These are phyloP conservation scores for Helicorthomorpha holstii DNA, from an alignment of 1,140 invertebrate species.

Conservation along the genomic window DNA sequence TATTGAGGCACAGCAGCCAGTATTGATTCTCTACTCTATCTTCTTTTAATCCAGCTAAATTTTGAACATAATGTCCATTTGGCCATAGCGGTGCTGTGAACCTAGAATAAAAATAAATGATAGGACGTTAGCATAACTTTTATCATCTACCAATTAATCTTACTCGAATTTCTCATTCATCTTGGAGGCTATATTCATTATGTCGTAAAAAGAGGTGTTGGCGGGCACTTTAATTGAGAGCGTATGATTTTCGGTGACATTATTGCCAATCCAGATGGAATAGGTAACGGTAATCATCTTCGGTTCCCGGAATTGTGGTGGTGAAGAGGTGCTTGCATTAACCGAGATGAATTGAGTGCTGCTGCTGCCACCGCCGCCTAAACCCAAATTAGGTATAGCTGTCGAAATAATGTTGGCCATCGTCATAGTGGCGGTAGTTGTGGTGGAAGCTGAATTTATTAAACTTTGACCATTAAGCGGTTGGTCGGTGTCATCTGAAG, in stretches of 20 bases:
- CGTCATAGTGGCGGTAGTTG: no score
- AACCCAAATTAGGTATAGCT: no score
- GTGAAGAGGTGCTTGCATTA: background rate
- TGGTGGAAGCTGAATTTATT: no score
- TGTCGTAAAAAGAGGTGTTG: conserved; percentile 64
- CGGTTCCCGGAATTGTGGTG: background rate
- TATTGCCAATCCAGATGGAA: conserved; percentile 4
- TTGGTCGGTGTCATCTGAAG: background rate
- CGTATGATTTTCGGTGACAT: conserved; percentile 47
- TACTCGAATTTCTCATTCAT: conserved; percentile 33
- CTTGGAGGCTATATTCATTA: conserved; percentile 67
- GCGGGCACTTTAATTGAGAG: conserved; percentile 42
- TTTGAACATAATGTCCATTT: conserved; percentile 76
- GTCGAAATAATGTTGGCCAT: no score
- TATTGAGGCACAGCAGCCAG: conserved; percentile 53
- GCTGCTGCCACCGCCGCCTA: no score
- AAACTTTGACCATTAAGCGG: no score
- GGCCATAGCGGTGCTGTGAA: conserved; percentile 71
- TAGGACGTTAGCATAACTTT: no score
- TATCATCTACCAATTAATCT: conserved; percentile 10
- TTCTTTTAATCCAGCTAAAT: conserved; percentile 63
- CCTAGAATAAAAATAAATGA: conserved; percentile 26
- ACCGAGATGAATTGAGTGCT: background rate
- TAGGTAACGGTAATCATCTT: conserved; percentile 1
- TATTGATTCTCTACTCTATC: conserved; percentile 73